Evolutionary conservation across 23 tunicate genomes (phyloP), one percentile per base, ranked within the genome.

Genomic region (Phallusia fumigata): DNA sequence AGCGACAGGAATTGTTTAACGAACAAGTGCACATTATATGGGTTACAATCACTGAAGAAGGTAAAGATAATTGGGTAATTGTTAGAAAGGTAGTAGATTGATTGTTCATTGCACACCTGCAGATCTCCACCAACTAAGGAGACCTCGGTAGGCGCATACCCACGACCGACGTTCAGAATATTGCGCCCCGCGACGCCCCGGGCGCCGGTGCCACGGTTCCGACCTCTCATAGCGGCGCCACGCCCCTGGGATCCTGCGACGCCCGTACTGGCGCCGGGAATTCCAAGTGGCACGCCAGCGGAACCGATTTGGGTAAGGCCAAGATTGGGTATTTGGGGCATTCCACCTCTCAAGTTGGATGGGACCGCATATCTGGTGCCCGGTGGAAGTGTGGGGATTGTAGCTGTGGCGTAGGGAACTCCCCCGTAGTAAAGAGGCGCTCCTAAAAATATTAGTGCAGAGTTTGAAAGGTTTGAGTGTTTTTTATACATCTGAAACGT

Each of bases 221-320:
- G 84, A 28, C 96, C 90, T 49, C 92, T 79, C 28, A 81, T n/a
- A 31, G 78, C 69, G 45, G 84, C 80, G 0, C 87, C 58, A 28
- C 89, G 47, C 0, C 86, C 86, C 77, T 88, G 92, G 22, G 84
- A 36, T 3, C 87, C 84, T 33, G 93, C 69, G 6, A 83, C 72
- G 35, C 98, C 98, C 18, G 98, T 89, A 0, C 90, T 88, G 24
- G 98, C 98, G 32, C 98, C 98, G 18, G 98, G 98, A 26, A 94
- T 94, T 33, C 98, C 98, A 19, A 94, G 88, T 16, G 98, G 98
- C 19, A 94, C 98, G 50, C 98, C 98, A 0, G 98, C 98, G 33
- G 98, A 93, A 19, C 98, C 98, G 74, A 94, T 94, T 47, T 86
- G 93, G 0, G 93, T 89, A 13, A 81, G 53, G 33, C 90, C 94